Conservation (phyloP, 2,797 vertebrate species). For the Liparis tanakae region DNA sequence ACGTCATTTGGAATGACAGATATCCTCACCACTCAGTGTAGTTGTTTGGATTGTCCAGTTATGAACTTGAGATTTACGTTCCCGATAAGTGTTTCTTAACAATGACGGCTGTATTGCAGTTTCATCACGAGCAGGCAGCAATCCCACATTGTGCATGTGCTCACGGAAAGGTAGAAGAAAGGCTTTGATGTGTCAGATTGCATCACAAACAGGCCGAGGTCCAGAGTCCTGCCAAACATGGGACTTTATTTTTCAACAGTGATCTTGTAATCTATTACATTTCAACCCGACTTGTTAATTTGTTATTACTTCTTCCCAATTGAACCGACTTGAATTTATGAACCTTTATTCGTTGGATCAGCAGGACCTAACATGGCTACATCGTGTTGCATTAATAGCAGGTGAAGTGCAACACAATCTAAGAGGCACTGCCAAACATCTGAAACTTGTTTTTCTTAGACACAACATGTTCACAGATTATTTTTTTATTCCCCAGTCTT, state of each 20-base stretch:
- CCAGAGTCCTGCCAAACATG: neutral
- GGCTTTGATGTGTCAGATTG: slow-evolving; percentile 4
- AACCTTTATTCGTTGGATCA: neutral
- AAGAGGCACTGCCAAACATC: slow-evolving; percentile 62
- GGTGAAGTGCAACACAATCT: slow-evolving; percentile 44
- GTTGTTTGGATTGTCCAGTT: slow-evolving; percentile 37
- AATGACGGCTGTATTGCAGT: slow-evolving; percentile 7
- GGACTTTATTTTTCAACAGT: slow-evolving; percentile 10
- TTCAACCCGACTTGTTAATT: slow-evolving; percentile 17
- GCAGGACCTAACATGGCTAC: neutral
- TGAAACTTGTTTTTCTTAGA: slow-evolving; percentile 51
- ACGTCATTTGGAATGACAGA: slow-evolving; percentile 49
- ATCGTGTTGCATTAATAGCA: slow-evolving; percentile 27
- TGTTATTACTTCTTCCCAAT: neutral
- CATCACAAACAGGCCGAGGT: neutral
- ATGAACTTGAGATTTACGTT: slow-evolving; percentile 40
- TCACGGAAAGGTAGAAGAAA: neutral
- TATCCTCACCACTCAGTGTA: slow-evolving; percentile 41
- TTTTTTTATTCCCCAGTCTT: slow-evolving; percentile 30
- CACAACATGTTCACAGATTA: slow-evolving; percentile 43
- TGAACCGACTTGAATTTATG: neutral
- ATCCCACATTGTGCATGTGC: slow-evolving; percentile 2
- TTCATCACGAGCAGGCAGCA: neutral
- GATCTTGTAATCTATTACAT: slow-evolving; percentile 28
- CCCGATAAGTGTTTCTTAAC: slow-evolving; percentile 26